Percentiles rank a stretch among this genome's conserved stretches.
phyloP scores from a whole-genome alignment of 1,140 invertebrate species.

The Heliconius melpomene region DNA sequence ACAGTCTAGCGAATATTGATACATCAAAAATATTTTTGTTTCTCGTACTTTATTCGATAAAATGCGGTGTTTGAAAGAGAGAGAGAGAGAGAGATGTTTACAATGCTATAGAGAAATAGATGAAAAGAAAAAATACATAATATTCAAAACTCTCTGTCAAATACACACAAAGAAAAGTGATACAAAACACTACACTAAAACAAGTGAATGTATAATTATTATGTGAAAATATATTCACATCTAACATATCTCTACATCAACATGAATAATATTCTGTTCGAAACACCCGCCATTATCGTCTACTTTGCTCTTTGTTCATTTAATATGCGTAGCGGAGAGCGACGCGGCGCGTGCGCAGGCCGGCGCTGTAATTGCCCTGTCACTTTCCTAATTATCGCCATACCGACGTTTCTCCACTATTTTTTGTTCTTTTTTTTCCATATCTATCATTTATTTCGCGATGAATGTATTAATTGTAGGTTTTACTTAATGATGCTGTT shows the following conservation, averaged over 20 bases:
- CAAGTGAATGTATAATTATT: neutral
- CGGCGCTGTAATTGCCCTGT: slow-evolving; percentile 43
- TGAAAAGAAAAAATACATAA: no score
- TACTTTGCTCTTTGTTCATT: neutral
- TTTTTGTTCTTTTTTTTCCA: slow-evolving; percentile 14
- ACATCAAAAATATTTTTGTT: no score
- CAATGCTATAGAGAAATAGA: no score
- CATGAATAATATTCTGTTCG: neutral
- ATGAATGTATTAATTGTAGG: slow-evolving; percentile 23
- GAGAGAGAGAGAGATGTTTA: no score
- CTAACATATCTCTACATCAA: neutral
- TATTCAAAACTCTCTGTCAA: no score
- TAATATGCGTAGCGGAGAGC: slow-evolving; percentile 14
- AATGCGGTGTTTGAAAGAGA: no score
- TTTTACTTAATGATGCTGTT: slow-evolving; percentile 16
- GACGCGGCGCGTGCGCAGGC: slow-evolving; percentile 37
- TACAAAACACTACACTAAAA: neutral
- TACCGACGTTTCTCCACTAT: slow-evolving; percentile 41
- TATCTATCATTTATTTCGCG: slow-evolving; percentile 19
- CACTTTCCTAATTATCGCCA: slow-evolving; percentile 53
- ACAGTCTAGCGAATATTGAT: no score
- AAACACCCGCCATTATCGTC: neutral
- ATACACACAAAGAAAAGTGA: neutral
- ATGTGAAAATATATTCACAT: neutral
- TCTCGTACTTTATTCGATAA: no score